Evolutionary conservation across 2,888 invertebrate genomes (phyloP).

Genomic region (Xiphydria camelus): DNA sequence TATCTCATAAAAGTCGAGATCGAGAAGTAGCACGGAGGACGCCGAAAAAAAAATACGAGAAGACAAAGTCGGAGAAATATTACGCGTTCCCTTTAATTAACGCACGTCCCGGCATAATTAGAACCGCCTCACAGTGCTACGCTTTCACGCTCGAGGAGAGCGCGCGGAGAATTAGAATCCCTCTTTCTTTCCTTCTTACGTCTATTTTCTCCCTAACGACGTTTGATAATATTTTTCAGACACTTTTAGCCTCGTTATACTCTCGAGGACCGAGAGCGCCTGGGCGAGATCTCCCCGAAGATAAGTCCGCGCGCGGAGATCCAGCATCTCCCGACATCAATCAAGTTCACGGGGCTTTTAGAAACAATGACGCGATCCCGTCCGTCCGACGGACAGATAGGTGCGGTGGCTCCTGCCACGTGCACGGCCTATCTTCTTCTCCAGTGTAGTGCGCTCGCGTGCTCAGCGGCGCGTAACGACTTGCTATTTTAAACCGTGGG

Average conservation of each 20-base stretch:
- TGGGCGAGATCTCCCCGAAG: too few species aligned
- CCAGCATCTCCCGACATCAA: not conserved
- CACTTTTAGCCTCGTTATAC: conserved; percentile 1
- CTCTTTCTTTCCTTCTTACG: not conserved
- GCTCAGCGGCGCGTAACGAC: too few species aligned
- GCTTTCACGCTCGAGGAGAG: too few species aligned
- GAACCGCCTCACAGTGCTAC: conserved; percentile 1
- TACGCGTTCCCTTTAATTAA: conserved; percentile 28
- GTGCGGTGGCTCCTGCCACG: too few species aligned
- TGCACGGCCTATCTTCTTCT: too few species aligned
- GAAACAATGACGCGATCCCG: not conserved
- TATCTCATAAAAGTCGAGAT: too few species aligned
- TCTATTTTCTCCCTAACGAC: conserved; percentile 4
- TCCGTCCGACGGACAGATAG: not conserved
- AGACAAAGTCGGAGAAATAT: not conserved
- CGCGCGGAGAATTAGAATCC: too few species aligned
- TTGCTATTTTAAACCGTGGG: not conserved
- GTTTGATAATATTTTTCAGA: not conserved
- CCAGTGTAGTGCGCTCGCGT: too few species aligned
- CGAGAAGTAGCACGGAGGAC: too few species aligned
- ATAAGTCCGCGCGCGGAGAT: not conserved
- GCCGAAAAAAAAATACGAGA: too few species aligned
- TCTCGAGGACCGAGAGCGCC: too few species aligned
- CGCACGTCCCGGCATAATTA: conserved; percentile 38
- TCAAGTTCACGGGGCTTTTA: not conserved